Evolutionary conservation across 30 jellyfish, hydroid and myxozoan genomes (phyloP).

Genomic region (Calvadosia cruxmelitensis): DNA sequence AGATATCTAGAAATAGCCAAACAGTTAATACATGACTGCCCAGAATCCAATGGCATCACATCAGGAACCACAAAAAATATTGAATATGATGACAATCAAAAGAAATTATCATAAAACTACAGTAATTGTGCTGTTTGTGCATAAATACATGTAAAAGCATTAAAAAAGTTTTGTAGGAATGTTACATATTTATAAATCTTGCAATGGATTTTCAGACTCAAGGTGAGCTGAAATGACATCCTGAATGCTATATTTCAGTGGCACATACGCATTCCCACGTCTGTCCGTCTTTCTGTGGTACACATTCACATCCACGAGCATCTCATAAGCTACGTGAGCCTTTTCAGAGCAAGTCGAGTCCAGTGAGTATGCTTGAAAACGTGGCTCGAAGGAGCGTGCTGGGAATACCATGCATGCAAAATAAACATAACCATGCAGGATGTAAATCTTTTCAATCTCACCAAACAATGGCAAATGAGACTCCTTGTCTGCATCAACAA

Average conservation of each 20-base stretch:
- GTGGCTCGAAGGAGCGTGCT: background rate
- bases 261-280: conserved; percentile 6
- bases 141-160: too few relatives aligned
- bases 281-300: conserved; percentile 7
- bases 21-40: too few relatives aligned
- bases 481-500: background rate
- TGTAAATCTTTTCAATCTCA: background rate
- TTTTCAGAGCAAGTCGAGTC: background rate
- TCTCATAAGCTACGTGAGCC: conserved; percentile 9
- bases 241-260: conserved; percentile 19
- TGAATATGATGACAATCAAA: too few relatives aligned
- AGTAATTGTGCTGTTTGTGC: too few relatives aligned
- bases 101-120: too few relatives aligned
- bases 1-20: too few relatives aligned
- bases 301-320: conserved; percentile 22
- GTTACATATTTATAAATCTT: too few relatives aligned
- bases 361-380: conserved; percentile 4
- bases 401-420: background rate
- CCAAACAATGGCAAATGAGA: conserved; percentile 1
- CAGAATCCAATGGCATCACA: too few relatives aligned
- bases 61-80: too few relatives aligned
- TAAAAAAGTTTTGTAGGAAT: too few relatives aligned
- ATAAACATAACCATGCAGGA: background rate
- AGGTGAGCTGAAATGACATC: too few relatives aligned
- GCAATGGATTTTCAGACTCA: too few relatives aligned